Base-by-base conservation (phyloP, 2,888 invertebrate genomes). In the Agapetus fuscipes region DNA sequence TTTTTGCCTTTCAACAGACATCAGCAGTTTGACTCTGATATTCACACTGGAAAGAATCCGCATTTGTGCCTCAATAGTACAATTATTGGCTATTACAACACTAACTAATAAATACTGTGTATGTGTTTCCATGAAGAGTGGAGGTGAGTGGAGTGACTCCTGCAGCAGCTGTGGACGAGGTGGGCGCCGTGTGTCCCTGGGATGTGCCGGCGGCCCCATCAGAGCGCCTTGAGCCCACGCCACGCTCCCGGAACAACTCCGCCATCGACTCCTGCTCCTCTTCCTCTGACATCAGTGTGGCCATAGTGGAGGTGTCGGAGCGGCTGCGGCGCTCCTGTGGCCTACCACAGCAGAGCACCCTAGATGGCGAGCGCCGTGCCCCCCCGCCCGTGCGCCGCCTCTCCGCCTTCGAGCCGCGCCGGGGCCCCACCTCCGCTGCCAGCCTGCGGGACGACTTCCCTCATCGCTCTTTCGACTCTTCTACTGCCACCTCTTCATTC, bases 271-370 rank as follows among this genome's bases (percentile, higher is more conserved):
- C 80, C 11, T 80, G 76, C 53, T 78, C 78, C 54, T 81, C 81
- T n/a, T 80, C 81, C 9, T 83, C 83, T 13, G 85, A 86, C 57
- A 74, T 82, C 46, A 80, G 80, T 56, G 65, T 71, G 30, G 67
- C 67, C 30, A 56, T 62, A 16, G 57, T 62, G 44, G 76, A 72
- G 56, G 72, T 71, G 30, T 64, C 66, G 15, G 76, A 72, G 46
- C 66, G 78, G 50, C 65, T 80, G 51, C 71, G 74, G 50, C 74
- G 80, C 43, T 74, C 79, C 26, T 69, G 73, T 53, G 69, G 70
- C 17, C 64, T 83, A 45, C 73, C 74, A 34, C 76, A 81, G 51
- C 80, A 79, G 60, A 76, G 76, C 58, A 80, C 79, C 29, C 62
- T 80, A 31, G 80, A 81, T 54, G 76, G 76, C 30, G 76, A 76